Percentiles rank a stretch among this genome's conserved stretches.
phyloP scores from a whole-genome alignment of 2,888 invertebrate species.

The Bimastos eiseni region DNA sequence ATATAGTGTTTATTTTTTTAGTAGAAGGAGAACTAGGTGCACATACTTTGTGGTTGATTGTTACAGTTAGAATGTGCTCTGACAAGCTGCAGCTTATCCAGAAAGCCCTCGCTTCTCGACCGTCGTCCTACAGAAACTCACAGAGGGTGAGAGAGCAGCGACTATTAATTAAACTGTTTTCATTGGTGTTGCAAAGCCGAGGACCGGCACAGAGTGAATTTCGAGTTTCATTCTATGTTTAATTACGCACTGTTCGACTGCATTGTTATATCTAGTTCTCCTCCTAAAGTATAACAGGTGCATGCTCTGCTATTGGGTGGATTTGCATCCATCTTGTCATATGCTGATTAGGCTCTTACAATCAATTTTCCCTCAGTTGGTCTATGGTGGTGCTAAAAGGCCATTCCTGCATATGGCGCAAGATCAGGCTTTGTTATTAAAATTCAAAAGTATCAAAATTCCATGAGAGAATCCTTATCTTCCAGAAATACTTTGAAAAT shows the following conservation, averaged over 20 bases:
- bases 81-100: conserved; percentile 70
- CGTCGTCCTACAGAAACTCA: conserved; percentile 69
- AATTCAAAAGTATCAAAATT: not conserved
- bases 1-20: not conserved
- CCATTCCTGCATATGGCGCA: not conserved
- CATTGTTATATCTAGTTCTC: not conserved
- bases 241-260: not conserved
- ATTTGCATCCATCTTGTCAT: not conserved
- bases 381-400: too few relatives aligned
- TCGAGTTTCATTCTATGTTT: not conserved
- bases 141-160: conserved; percentile 62
- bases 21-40: not conserved
- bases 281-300: not conserved
- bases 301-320: not conserved
- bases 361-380: too few relatives aligned
- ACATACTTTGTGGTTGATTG: not conserved
- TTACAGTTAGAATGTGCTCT: conserved; percentile 68
- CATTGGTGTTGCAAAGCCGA: not conserved
- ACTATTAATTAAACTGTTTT: not conserved
- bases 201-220: not conserved
- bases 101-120: conserved; percentile 68
- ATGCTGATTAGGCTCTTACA: too few relatives aligned
- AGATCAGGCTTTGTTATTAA: not conserved
- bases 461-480: too few relatives aligned
- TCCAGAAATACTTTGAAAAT: too few relatives aligned